Conservation (phyloP, 2,888 invertebrate genomes). For the Rhogogaster chlorosoma region DNA sequence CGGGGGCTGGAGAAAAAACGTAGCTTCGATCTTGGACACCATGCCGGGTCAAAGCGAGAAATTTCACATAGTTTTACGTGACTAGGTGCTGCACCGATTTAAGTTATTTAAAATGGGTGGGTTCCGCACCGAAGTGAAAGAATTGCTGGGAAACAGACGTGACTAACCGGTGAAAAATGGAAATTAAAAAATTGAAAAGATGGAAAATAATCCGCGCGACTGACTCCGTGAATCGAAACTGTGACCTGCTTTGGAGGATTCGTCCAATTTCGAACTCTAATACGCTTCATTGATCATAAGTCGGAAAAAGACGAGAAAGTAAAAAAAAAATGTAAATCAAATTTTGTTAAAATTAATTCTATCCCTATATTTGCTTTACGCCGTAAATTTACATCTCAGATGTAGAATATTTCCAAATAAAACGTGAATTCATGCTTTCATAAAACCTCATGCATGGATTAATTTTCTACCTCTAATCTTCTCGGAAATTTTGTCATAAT, state of each 20-base stretch:
- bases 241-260: background rate
- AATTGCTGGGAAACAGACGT: slow-evolving; percentile 1
- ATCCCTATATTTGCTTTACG: background rate
- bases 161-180: background rate
- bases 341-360: background rate
- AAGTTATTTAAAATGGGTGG: background rate
- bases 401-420: background rate
- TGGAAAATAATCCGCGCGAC: background rate
- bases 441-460: background rate
- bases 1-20: background rate
- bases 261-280: background rate
- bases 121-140: background rate
- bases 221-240: no score
- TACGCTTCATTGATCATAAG: background rate
- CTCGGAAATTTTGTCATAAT: background rate
- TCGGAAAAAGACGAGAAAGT: background rate
- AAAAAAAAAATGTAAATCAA: background rate
- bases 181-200: background rate
- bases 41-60: background rate
- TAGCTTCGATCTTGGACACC: background rate
- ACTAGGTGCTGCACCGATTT: background rate
- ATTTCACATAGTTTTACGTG: background rate
- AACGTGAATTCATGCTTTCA: background rate
- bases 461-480: background rate
- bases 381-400: background rate